Percentiles rank a stretch among this genome's conserved stretches.
Evolutionary conservation across 2,888 invertebrate species (phyloP).

Genomic region (Plebejus argus): DNA sequence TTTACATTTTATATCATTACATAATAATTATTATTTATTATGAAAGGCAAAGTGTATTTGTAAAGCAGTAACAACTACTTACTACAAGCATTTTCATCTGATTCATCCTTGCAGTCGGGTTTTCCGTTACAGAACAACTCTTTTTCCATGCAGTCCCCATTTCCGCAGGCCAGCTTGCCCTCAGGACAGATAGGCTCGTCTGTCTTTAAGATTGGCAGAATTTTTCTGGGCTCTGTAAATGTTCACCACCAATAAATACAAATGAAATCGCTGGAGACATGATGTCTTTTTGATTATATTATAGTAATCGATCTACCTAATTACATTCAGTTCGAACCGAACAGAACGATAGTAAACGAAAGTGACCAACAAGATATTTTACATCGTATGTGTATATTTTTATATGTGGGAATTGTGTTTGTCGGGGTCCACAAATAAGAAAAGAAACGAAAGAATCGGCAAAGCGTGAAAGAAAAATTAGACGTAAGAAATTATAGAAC

Average conservation of each 20-base stretch:
- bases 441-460: constrained; percentile 53
- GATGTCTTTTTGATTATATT: not conserved
- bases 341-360: not conserved
- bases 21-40: not conserved
- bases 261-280: not conserved
- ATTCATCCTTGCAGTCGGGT: constrained; percentile 95
- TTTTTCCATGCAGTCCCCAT: constrained; percentile 95
- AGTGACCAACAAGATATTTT: constrained; percentile 30
- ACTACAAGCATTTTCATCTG: constrained; percentile 97
- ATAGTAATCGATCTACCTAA: constrained; percentile 12
- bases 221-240: constrained; percentile 92
- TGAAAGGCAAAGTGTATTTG: not conserved
- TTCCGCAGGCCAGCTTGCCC: constrained; percentile 94
- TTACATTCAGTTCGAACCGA: not conserved
- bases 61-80: constrained; percentile 71
- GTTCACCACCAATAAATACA: constrained; percentile 20
- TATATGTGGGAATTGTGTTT: constrained; percentile 20
- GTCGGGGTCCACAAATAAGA: constrained; percentile 46
- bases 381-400: constrained; percentile 27
- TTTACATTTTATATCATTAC: not conserved
- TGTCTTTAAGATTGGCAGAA: constrained; percentile 93
- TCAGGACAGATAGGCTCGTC: constrained; percentile 96
- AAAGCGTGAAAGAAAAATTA: constrained; percentile 54
- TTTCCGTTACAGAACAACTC: constrained; percentile 96
- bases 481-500: constrained; percentile 22